These are phyloP conservation scores for Nemoura dubitans DNA, from an alignment of 2,888 invertebrate genomes.

Conservation along the genomic window DNA sequence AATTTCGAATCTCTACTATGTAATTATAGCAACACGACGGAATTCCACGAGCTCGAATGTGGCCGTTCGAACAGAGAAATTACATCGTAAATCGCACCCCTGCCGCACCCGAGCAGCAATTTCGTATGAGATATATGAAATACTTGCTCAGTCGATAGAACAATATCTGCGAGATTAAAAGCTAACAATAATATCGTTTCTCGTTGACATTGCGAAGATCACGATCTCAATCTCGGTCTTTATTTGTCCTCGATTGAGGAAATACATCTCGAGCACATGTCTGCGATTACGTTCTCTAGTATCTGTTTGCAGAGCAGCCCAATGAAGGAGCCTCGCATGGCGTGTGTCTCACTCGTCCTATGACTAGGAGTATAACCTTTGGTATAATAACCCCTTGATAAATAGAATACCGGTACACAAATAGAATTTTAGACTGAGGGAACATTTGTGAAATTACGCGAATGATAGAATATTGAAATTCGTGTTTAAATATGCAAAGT, in stretches of 20 bases:
- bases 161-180: neutral
- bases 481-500: slow-evolving; percentile 2
- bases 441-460: slow-evolving; percentile 12
- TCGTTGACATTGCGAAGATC: neutral
- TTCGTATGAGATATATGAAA: neutral
- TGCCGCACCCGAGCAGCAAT: neutral
- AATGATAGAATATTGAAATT: neutral
- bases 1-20: neutral
- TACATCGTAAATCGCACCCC: neutral
- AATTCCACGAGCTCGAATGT: neutral
- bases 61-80: neutral
- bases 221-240: slow-evolving; percentile 4
- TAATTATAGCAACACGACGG: neutral
- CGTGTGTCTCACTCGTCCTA: neutral
- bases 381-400: neutral
- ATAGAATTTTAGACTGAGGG: neutral
- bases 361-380: no score
- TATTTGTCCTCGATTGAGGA: neutral
- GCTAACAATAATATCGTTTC: neutral
- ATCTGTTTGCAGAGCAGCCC: neutral
- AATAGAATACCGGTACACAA: neutral
- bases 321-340: neutral
- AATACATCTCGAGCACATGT: neutral
- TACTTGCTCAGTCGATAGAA: neutral
- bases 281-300: neutral